phyloP scores from a whole-genome alignment of 2,113 vertebrate species.

The Loxodonta africana region DNA sequence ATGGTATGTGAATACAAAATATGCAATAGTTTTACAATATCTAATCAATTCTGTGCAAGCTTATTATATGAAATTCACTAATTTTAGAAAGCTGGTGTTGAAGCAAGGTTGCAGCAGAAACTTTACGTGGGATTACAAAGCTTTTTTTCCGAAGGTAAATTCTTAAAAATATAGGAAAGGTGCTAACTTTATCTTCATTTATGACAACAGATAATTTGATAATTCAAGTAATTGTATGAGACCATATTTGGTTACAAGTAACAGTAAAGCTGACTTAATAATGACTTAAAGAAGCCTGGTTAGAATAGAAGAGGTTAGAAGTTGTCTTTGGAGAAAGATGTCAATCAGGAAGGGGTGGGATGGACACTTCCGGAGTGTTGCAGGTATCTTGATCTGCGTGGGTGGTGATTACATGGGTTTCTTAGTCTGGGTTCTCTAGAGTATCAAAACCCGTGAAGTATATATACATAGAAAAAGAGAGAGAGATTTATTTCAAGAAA shows the following conservation, averaged over 20 bases:
- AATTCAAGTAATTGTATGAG: not conserved
- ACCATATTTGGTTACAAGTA: not conserved
- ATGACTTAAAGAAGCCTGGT: not conserved
- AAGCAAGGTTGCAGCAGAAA: not conserved
- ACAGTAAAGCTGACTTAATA: not conserved
- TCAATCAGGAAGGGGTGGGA: not conserved
- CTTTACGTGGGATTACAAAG: not conserved
- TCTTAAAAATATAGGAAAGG: not conserved
- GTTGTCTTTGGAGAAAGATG: not conserved
- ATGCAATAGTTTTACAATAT: not conserved
- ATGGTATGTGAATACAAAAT: not conserved
- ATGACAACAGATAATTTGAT: not conserved
- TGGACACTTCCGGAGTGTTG: not conserved
- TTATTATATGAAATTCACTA: not conserved
- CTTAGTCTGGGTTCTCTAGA: too few species aligned
- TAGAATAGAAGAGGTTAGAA: not conserved
- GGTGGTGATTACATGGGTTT: not conserved
- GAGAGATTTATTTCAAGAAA: too few species aligned
- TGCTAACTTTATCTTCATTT: not conserved
- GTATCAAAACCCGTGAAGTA: too few species aligned
- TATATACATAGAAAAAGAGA: too few species aligned
- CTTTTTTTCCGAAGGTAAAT: not conserved
- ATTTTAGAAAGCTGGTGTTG: constrained; percentile 4
- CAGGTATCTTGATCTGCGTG: not conserved
- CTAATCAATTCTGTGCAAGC: not conserved